Evolutionary conservation across 2,888 invertebrate species (phyloP), one percentile per base, ranked within the genome.

Genomic region (Monopis laevigella): DNA sequence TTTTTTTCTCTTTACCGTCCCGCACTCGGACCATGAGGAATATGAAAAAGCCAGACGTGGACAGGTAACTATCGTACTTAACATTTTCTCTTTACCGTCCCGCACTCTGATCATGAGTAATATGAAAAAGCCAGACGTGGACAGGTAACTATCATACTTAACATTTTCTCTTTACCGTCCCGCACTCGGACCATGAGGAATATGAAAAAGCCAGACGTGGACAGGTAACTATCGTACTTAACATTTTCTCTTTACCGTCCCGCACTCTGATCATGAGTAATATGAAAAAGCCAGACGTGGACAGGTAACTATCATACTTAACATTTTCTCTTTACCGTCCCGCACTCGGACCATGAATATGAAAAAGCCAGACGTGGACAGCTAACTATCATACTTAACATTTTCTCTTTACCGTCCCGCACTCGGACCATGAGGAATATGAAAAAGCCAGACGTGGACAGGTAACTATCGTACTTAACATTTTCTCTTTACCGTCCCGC

Each of bases 401-500:
- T n/a, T n/a, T n/a, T n/a, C n/a, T n/a, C n/a, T n/a, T n/a, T n/a
- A n/a, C n/a, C n/a, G n/a, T n/a, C n/a, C n/a, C n/a, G n/a, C n/a
- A n/a, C n/a, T n/a, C n/a, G n/a, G n/a, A n/a, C n/a, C n/a, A n/a
- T n/a, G n/a, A n/a, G n/a, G n/a, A n/a, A n/a, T n/a, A n/a, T n/a
- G n/a, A n/a, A n/a, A n/a, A n/a, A n/a, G n/a, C n/a, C n/a, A n/a
- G n/a, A n/a, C n/a, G n/a, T n/a, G n/a, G n/a, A n/a, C n/a, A n/a
- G n/a, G n/a, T n/a, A n/a, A n/a, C n/a, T n/a, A n/a, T n/a, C n/a
- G n/a, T n/a, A n/a, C n/a, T n/a, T n/a, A n/a, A n/a, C n/a, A n/a
- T 64, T 93, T 92, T 58, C 85, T 87, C 48, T 92, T 90, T 71
- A 89, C 91, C 60, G 84, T 91, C 45, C 92, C 93, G 5, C 89